Conservation (phyloP, 2,888 invertebrate species). For the Dendrolimus pini region DNA sequence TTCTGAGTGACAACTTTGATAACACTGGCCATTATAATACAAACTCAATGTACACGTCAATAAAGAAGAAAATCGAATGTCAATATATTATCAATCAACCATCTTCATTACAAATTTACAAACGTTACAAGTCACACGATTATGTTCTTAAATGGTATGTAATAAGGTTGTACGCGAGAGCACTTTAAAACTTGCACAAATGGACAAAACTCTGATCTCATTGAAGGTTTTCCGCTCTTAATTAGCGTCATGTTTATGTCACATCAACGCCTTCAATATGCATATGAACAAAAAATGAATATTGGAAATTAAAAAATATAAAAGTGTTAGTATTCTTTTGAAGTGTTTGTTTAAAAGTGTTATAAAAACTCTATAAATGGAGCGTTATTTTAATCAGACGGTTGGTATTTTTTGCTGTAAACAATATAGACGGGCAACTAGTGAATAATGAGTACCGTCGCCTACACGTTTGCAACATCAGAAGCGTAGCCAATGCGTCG, state of each 20-base stretch:
- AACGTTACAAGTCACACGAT: slow-evolving; percentile 11
- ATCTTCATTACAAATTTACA: slow-evolving; percentile 8
- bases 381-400: too few species aligned
- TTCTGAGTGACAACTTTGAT: slow-evolving; percentile 38
- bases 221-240: slow-evolving; percentile 30
- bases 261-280: slow-evolving; percentile 35
- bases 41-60: slow-evolving; percentile 17
- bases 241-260: slow-evolving; percentile 50
- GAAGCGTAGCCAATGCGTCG: too few species aligned
- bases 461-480: too few species aligned
- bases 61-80: slow-evolving; percentile 8
- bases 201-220: slow-evolving; percentile 18
- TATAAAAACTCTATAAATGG: too few species aligned
- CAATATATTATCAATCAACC: slow-evolving; percentile 2
- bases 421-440: too few species aligned
- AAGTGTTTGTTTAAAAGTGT: not conserved
- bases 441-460: too few species aligned
- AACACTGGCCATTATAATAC: slow-evolving; percentile 20
- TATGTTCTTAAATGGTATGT: slow-evolving; percentile 15
- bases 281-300: not conserved
- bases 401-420: too few species aligned
- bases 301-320: slow-evolving; percentile 20
- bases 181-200: not conserved
- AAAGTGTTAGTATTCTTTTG: not conserved
- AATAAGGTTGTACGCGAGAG: slow-evolving; percentile 10